Conservation (phyloP, 2,113 vertebrate genomes). For the Spea multiplicata region DNA sequence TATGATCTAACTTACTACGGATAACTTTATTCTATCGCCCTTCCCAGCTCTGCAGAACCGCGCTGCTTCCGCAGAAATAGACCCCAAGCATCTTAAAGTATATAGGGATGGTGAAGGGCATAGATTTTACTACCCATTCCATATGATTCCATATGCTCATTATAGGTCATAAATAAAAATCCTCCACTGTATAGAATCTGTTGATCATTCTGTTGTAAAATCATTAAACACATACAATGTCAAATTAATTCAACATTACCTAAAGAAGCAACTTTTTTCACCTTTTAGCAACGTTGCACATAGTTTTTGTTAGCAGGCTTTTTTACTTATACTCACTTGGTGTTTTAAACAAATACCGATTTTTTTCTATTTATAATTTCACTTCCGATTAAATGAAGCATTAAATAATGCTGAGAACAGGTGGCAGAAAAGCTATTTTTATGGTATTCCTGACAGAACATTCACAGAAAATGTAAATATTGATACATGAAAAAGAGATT, state of each 20-base stretch:
- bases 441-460: slow-evolving; percentile 46
- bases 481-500: slow-evolving; percentile 47
- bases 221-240: neutral
- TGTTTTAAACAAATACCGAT: slow-evolving; percentile 24
- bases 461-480: slow-evolving; percentile 47
- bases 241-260: neutral
- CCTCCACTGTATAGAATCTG: too few species aligned
- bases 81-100: too few species aligned
- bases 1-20: too few species aligned
- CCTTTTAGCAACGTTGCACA: neutral
- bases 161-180: too few species aligned
- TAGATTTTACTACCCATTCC: too few species aligned
- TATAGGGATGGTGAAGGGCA: too few species aligned
- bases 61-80: too few species aligned
- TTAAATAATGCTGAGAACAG: slow-evolving; percentile 41
- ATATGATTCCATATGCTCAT: too few species aligned
- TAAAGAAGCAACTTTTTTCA: neutral
- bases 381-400: slow-evolving; percentile 26
- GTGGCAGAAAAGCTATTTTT: slow-evolving; percentile 42
- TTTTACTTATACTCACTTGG: neutral
- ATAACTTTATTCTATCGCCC: too few species aligned
- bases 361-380: slow-evolving; percentile 36
- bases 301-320: neutral
- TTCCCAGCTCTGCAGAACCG: too few species aligned
- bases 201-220: too few species aligned